phyloP scores from a whole-genome alignment of 2,113 vertebrate species.

The Hippocampus abdominalis region DNA sequence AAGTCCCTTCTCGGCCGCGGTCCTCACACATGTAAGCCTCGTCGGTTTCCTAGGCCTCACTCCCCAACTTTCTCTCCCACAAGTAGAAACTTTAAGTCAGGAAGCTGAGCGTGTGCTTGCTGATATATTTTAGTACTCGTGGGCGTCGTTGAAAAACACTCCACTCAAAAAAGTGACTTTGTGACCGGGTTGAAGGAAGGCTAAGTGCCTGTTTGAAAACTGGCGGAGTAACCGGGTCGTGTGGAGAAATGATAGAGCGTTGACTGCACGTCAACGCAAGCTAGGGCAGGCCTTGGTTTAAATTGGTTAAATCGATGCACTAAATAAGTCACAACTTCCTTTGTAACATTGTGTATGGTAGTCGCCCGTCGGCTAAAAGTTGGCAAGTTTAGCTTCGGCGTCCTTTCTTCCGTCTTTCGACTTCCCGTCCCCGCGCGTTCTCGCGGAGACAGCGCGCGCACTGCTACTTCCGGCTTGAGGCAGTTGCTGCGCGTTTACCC shows the following conservation, averaged over 20 bases:
- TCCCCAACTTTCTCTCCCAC: slow-evolving; percentile 18
- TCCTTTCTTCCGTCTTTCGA: slow-evolving; percentile 51
- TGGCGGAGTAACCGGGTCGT: slow-evolving; percentile 33
- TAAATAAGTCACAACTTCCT: background rate
- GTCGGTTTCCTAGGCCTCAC: slow-evolving; percentile 42
- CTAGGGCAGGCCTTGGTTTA: slow-evolving; percentile 5
- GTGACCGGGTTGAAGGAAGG: slow-evolving; percentile 31
- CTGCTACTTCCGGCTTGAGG: slow-evolving; percentile 21
- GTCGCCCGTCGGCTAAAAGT: slow-evolving; percentile 37
- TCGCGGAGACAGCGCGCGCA: slow-evolving; percentile 34
- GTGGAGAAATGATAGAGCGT: slow-evolving; percentile 9
- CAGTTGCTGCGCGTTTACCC: slow-evolving; percentile 23
- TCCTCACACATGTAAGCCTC: slow-evolving; percentile 56
- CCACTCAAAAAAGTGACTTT: slow-evolving; percentile 32
- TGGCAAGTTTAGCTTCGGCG: slow-evolving; percentile 48
- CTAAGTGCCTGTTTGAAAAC: slow-evolving; percentile 49
- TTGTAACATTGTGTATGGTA: slow-evolving; percentile 17
- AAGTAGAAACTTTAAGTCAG: background rate
- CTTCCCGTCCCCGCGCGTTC: slow-evolving; percentile 50
- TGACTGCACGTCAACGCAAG: slow-evolving; percentile 5
- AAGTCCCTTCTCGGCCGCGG: slow-evolving; percentile 37
- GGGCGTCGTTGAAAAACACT: background rate
- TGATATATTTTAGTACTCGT: background rate
- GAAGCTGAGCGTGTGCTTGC: background rate
- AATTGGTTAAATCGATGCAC: background rate